Conservation (phyloP, 2,113 vertebrate species). For the Malurus elegans region DNA sequence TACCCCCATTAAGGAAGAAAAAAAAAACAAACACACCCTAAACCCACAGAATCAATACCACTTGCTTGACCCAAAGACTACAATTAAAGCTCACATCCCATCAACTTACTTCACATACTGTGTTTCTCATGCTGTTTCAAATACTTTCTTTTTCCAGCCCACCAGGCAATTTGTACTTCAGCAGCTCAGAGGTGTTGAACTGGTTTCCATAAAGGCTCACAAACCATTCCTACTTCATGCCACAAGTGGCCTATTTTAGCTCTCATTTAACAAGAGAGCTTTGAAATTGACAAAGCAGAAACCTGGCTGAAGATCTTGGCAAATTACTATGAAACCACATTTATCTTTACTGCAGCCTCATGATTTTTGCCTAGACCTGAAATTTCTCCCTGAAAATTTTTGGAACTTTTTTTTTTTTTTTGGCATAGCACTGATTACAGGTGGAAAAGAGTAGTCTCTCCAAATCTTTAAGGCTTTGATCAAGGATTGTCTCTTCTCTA, state of each 20-base stretch:
- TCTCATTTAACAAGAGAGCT: not conserved
- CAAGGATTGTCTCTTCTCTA: not conserved
- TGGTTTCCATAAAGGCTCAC: not conserved
- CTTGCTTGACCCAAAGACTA: not conserved
- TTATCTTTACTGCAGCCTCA: not conserved
- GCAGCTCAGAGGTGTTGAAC: not conserved
- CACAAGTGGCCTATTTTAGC: not conserved
- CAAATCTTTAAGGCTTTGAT: not conserved
- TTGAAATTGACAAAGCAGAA: not conserved
- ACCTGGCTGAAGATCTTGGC: not conserved
- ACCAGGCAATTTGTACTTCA: not conserved
- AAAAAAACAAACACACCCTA: not conserved
- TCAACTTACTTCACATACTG: not conserved
- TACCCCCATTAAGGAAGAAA: not conserved
- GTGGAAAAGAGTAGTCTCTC: not conserved
- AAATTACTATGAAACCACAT: rapidly evolving
- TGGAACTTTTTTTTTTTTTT: not conserved
- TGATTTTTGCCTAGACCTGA: not conserved
- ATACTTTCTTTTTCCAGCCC: not conserved
- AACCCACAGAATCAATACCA: not conserved
- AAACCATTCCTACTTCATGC: not conserved
- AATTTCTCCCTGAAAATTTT: not conserved
- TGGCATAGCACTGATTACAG: not conserved
- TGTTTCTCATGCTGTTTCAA: not conserved
- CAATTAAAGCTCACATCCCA: not conserved